Evolutionary conservation across 2,888 invertebrate species (phyloP), one percentile per base, ranked within the genome.

Genomic region (Acanthopleura granulata): DNA sequence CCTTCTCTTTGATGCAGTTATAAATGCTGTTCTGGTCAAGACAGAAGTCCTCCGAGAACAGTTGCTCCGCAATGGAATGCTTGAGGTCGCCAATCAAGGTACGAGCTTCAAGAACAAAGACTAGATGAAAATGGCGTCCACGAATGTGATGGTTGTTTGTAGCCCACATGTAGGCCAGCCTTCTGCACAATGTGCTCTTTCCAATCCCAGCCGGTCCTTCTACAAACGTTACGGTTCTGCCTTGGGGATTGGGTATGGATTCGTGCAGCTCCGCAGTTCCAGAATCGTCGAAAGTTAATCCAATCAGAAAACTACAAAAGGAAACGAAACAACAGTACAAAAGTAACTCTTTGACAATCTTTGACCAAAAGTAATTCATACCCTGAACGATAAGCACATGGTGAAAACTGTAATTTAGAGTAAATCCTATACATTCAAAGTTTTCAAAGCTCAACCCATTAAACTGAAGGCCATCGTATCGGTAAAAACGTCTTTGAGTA

Each of bases 171-270:
- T 66, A 66, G 16, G 29, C 66, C 22, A 66, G 16, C 16, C 66
- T 22, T 3, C 66, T 18, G 25, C 66, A 66, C 4, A 66, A 27
- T 3, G 66, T 66, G 25, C 66, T 66, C 25, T 66, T 66, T 22
- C 66, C 66, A 25, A 66, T 66, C 18, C 66, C 66, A 22, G 66
- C 66, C 16, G 66, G 66, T 16, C 66, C 66, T 25, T 66, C 66
- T 22, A 66, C 29, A 14, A 66, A 27, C 1, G 27, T 22, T 16
- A 66, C 29, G 25, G 12, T 27, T 27, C 66, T 57, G n/a, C 22
- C 22, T 9, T 57, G 18, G 57, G 40, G 40, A 40, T 3, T 40
- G 40, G 40, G 40, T 40, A 40, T 40, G 40, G 40, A 3, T 40
- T 40, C 40, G 9, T 40, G 40, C 3, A 3, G 40, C 9, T 40